Base-by-base conservation (phyloP, 2,888 invertebrate genomes). In the Diabrotica balteata region DNA sequence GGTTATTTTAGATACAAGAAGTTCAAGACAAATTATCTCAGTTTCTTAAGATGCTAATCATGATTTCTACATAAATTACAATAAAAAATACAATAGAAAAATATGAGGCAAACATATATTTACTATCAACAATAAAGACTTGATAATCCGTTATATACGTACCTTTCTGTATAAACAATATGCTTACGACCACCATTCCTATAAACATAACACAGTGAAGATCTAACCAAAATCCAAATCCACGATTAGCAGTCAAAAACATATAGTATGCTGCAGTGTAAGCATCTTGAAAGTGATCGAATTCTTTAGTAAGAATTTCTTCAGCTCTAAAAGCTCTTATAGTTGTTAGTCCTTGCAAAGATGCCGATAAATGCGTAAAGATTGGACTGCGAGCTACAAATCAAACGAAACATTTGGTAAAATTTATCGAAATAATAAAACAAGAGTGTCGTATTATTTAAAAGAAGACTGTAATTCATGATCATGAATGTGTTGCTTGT, bases 261-360 rank as follows among this genome's bases (percentile, higher is more conserved):
- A 90, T 85, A 78, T 87, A 90, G 90, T 90, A 93, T 0, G 93
- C 89, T 0, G 93, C 89, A 0, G 91, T 90, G 78, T 94, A 92
- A 0, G 86, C 78, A 77, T 90, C 88, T 77, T 89, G 88, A 74
- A 87, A 87, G 11, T 85, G 82, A 76, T 90, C 89, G 76, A 90
- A 90, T 75, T 90, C 89, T 46, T 80, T 80, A 4, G 60, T 69
- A 59, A 93, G 86, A 6, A 87, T 85, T n/a, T 86, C 82, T 80
- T 91, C 88, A 0, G 90, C 90, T 66, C 86, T 85, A 75, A 91
- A 90, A 1, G 93, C 91, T 73, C 93, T 85, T 17, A 94, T 91
- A 0, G 93, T 93, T n/a, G 90, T 87, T 1, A 94, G 83, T 2
- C 94, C 94, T 82, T 92, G 90, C 32, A 94, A 85, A 0, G 91